Percentiles rank a stretch among this genome's conserved stretches.
Evolutionary conservation across 2,113 vertebrate species (phyloP).

Genomic region (Galeopterus variegatus): DNA sequence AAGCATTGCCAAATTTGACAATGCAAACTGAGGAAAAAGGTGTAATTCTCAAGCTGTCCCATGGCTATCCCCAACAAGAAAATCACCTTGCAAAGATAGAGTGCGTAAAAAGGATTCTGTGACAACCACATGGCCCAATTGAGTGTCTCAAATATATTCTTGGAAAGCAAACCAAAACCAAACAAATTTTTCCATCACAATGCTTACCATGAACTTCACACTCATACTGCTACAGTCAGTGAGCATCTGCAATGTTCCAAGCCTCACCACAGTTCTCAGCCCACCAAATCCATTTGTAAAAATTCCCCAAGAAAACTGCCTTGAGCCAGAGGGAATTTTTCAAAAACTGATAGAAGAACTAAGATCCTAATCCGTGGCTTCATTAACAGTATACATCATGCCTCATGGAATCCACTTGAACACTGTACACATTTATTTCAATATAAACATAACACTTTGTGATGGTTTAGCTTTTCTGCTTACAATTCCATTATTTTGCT

Average conservation of each 20-base stretch:
- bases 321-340: constrained; percentile 29
- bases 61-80: neutral
- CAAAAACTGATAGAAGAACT: neutral
- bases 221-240: constrained; percentile 7
- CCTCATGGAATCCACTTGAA: neutral
- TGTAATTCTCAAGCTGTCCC: neutral
- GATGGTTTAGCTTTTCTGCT: neutral
- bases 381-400: neutral
- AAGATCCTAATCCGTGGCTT: neutral
- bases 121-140: neutral
- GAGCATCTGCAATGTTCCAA: neutral
- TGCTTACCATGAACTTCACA: constrained; percentile 59
- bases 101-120: neutral
- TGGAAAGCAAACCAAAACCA: constrained; percentile 53
- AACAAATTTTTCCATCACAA: constrained; percentile 32
- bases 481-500: neutral
- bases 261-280: neutral
- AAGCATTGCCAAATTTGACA: neutral
- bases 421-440: neutral
- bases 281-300: constrained; percentile 44
- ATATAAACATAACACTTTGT: constrained; percentile 3
- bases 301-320: constrained; percentile 29
- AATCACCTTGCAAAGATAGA: constrained; percentile 48
- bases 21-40: neutral
- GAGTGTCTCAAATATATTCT: constrained; percentile 50